Evolutionary conservation across 2,888 invertebrate species (phyloP), one percentile per base, ranked within the genome.

Genomic region (Eupithecia tripunctaria): DNA sequence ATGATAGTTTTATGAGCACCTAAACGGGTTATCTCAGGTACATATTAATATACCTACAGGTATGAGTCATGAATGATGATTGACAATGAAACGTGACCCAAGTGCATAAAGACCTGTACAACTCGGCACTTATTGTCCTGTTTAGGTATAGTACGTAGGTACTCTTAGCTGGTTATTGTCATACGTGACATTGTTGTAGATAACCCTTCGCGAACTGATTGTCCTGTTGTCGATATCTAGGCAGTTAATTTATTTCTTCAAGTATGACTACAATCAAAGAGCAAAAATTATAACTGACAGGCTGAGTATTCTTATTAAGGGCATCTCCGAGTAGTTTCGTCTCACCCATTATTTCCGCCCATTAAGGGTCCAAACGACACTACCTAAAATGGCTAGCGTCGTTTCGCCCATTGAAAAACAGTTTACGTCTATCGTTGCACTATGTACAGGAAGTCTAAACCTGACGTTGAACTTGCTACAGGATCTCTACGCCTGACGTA

Each of bases 1-100:
- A 47, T 47, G n/a, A 47, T 47, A 47, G n/a, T 8, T 5, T n/a
- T 47, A 47, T n/a, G 47, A 47, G 2, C 51, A 21, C 51, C 10
- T 51, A 51, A 10, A 51, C 51, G 21, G 21, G 25, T 56, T 21
- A 25, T 21, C 25, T 25, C n/a, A 25, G 21, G 21, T 56, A 21
- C 8, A 10, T 14, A 56, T 25, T 25, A 25, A 56, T 56, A 56
- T 25, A 56, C 21, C 21, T 12, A 56, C 56, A 25, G 25, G 15
- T 14, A 29, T 64, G 68, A 68, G 64, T 68, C 66, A 72, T 65
- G 60, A 12, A n/a, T 51, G 10, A 38, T 63, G 10, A 32, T 36
- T 63, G 63, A 65, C 60, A 70, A 65, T 51, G 29, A 73, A 38
- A 74, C 68, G 74, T 75, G 74, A 72, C 74, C 59, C 21, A 73